Evolutionary conservation across 1,140 invertebrate species (phyloP), one percentile per base, ranked within the genome.

Genomic region (Brachionus koreanus): DNA sequence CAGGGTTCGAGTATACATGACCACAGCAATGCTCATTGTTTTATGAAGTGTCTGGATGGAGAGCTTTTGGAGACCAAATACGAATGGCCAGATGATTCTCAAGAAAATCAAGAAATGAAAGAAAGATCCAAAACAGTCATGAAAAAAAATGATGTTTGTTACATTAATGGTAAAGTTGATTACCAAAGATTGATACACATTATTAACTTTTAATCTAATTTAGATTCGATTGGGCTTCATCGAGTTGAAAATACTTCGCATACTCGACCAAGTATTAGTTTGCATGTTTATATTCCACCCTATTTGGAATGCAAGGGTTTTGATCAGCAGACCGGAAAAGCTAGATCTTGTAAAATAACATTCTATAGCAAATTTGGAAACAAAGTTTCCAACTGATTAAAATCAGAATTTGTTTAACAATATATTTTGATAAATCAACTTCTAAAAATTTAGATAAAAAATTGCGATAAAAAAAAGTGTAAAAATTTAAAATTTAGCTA

Each of bases 241-340:
- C 91, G 97, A 3, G 94, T 99, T 82, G 95, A 97, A 90, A 99
- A 99, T 87, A 91, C 93, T 0, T 96, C 94, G 29, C 92, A 96
- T 85, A 91, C 92, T 0, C 93, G 97, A 84, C 90, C 91, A 2
- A 93, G 96, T 0, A 93, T 98, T 0, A 96, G 94, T 7, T 89
- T 99, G 13, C 97, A 99, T 86, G 90, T 99, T 0, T 99, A 99
- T 88, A 94, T 93, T 84, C 97, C 97, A 0, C 96, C 97, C 1
- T 99, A 96, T 87, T 90, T 93, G 65, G 88, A 91, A 49, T 99
- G 97, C 87, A 90, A 92, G 0, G 92, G 95, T 3, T 99, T 98
- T 87, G 96, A 99, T 86, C 92, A 95, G 85, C 91, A 92, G 83
- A 97, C 94, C 0, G 95, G 95, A 13, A 92, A 93, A 84, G 91